These are phyloP conservation scores for Redunca redunca DNA, from an alignment of 2,113 vertebrate species.

Conservation along the genomic window DNA sequence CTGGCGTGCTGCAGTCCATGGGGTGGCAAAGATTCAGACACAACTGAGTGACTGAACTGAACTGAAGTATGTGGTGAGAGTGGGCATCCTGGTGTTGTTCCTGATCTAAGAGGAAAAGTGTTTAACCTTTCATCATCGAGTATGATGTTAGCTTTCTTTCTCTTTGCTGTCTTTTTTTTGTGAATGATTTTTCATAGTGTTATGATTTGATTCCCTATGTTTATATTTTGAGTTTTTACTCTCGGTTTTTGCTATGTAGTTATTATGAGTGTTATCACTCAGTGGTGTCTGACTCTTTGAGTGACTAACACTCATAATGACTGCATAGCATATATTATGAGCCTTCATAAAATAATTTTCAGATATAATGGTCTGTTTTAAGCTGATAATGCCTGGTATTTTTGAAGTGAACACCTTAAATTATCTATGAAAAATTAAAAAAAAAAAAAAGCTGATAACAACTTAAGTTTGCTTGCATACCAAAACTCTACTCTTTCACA, in stretches of 20 bases:
- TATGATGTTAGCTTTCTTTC: background rate
- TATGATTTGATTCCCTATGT: background rate
- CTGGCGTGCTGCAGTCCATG: background rate
- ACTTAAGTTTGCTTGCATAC: background rate
- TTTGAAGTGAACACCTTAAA: too few species aligned
- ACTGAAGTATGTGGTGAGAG: background rate
- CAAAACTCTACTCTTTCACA: background rate
- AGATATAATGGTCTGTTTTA: background rate
- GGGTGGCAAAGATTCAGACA: background rate
- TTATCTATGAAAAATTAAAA: too few species aligned
- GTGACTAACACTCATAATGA: background rate
- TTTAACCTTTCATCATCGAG: background rate
- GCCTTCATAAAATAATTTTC: background rate
- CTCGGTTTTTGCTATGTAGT: background rate
- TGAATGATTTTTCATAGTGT: background rate
- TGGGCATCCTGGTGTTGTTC: background rate
- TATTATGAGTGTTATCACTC: background rate
- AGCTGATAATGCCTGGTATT: too few species aligned
- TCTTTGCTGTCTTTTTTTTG: background rate
- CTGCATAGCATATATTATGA: background rate
- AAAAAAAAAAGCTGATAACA: background rate
- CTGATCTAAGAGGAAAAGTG: background rate
- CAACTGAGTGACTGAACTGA: background rate
- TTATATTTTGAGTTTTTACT: background rate
- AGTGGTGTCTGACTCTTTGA: background rate